Evolutionary conservation across 1,140 invertebrate species (phyloP).

Genomic region (Cotesia chilonis): DNA sequence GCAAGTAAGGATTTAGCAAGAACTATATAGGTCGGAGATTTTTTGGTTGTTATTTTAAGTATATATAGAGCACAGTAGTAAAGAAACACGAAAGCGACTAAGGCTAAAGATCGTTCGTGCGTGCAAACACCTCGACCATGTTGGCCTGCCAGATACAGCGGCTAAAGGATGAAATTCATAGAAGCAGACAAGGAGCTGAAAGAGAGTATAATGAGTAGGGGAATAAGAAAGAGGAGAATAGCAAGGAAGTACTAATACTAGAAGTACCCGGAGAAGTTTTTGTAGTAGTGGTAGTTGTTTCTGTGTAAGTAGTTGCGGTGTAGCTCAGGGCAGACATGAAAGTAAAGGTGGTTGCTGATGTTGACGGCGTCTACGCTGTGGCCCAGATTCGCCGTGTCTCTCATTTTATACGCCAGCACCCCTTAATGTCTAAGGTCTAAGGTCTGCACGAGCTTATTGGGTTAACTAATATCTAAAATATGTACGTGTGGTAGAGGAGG

Average conservation of each 20-base stretch:
- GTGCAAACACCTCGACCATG: conserved; percentile 28
- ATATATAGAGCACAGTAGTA: neutral
- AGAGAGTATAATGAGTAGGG: neutral
- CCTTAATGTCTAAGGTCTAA: conserved; percentile 14
- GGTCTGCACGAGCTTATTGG: neutral
- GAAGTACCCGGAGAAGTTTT: neutral
- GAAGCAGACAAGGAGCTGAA: neutral
- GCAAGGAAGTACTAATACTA: neutral
- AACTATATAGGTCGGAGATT: neutral
- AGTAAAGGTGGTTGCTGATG: neutral
- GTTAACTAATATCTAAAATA: too few species aligned
- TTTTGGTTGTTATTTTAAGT: neutral
- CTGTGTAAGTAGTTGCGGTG: too few species aligned
- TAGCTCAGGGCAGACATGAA: neutral
- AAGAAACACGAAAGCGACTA: conserved; percentile 9
- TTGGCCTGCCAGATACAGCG: conserved; percentile 24
- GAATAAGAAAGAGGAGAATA: neutral
- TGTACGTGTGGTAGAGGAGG: too few species aligned
- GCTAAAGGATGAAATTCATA: neutral
- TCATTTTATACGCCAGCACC: neutral
- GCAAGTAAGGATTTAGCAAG: neutral
- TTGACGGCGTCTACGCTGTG: conserved; percentile 7
- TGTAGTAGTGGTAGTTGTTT: too few species aligned
- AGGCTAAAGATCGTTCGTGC: conserved; percentile 26
- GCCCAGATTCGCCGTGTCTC: conserved; percentile 11